Conservation (phyloP, 1,140 invertebrate species). For the Heterodera carotae region DNA sequence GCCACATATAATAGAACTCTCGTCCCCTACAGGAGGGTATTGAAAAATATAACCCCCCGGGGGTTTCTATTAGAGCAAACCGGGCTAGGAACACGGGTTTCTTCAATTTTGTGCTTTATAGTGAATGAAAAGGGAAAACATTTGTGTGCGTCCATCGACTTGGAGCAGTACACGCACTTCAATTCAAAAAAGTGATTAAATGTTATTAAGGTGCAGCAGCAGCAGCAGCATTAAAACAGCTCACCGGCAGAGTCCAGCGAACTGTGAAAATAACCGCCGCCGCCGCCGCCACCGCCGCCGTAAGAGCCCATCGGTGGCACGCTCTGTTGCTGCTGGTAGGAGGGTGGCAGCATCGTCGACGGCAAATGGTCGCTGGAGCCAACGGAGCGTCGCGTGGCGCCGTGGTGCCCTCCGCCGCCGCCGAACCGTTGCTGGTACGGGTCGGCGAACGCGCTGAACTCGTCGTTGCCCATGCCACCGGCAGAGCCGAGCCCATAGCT, state of each 20-base stretch:
- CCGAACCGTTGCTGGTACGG: conserved; percentile 8
- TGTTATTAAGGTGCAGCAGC: neutral
- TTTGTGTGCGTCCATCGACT: neutral
- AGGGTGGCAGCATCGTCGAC: conserved; percentile 15
- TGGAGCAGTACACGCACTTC: neutral
- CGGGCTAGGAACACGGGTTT: too few species aligned
- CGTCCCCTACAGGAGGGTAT: too few species aligned
- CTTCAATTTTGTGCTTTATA: too few species aligned
- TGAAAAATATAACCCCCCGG: too few species aligned
- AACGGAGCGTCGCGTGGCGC: neutral
- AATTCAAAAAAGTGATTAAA: neutral
- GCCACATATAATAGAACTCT: too few species aligned
- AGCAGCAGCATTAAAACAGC: neutral
- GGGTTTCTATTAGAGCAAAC: too few species aligned
- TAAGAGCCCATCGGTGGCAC: neutral
- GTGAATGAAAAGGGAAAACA: too few species aligned
- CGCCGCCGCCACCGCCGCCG: too few species aligned
- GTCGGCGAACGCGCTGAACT: too few species aligned
- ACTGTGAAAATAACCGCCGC: neutral
- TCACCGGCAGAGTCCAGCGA: neutral
- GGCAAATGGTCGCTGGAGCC: conserved; percentile 22
- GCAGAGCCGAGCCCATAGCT: conserved; percentile 4
- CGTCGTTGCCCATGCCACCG: too few species aligned
- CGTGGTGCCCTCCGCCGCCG: neutral
- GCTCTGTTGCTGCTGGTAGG: conserved; percentile 24